Conservation (phyloP, 2,113 vertebrate species). For the Hypomesus transpacificus region DNA sequence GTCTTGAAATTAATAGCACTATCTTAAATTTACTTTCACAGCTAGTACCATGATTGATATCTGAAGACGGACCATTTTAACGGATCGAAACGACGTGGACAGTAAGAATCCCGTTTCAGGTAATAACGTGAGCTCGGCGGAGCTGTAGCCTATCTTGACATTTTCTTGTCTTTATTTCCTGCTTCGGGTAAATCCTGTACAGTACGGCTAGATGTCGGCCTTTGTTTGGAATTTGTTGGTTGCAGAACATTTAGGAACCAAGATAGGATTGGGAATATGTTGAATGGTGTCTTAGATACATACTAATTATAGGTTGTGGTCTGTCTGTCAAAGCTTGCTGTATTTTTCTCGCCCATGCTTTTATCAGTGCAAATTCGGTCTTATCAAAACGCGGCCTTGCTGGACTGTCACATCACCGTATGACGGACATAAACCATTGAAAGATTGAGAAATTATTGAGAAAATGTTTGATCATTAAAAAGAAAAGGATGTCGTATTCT, state of each 20-base stretch:
- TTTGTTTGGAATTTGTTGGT: conserved; percentile 8
- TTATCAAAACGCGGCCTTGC: conserved; percentile 51
- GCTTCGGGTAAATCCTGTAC: conserved; percentile 22
- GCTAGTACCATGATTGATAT: conserved; percentile 56
- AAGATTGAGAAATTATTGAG: background rate
- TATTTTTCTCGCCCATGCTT: conserved; percentile 8
- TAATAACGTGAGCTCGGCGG: conserved; percentile 46
- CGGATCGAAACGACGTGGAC: conserved; percentile 37
- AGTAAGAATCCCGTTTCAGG: conserved; percentile 59
- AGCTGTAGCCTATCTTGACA: conserved; percentile 35
- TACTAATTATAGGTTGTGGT: conserved; percentile 27
- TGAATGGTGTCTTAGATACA: background rate
- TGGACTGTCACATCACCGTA: conserved; percentile 42
- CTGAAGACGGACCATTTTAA: conserved; percentile 54
- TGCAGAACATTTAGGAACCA: background rate
- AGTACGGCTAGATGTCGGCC: background rate
- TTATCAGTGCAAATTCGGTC: conserved; percentile 30
- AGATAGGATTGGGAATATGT: background rate
- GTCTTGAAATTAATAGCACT: conserved; percentile 34
- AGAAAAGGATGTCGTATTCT: background rate
- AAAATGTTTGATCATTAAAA: conserved; percentile 1
- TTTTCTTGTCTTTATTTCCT: conserved; percentile 54
- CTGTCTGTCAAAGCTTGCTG: conserved; percentile 15
- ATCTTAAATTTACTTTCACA: conserved; percentile 34
- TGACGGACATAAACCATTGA: conserved; percentile 34